Evolutionary conservation across 2,888 invertebrate genomes (phyloP), one percentile per base, ranked within the genome.

Genomic region (Drosophila incognita): DNA sequence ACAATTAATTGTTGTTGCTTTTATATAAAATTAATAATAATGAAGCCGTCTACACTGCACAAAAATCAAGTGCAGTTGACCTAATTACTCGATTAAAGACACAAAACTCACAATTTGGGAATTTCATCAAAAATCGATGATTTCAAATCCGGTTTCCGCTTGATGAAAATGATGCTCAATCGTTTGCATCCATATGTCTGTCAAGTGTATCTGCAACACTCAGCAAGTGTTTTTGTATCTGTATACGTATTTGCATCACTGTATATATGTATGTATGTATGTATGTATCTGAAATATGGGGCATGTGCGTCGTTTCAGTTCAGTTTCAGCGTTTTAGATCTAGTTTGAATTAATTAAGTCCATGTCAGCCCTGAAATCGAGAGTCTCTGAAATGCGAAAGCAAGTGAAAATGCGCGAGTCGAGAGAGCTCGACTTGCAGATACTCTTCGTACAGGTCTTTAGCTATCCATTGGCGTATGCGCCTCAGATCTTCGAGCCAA

Each of bases 1-100:
- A 79, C 81, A 91, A 91, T 90, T 91, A 91, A 87, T 90, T 91
- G 82, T 90, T 91, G 90, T 91, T 91, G 87, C 92, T 91, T 91
- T 89, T 91, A 92, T 92, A 91, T 91, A 86, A 89, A 89, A 90
- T 87, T 89, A 88, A 87, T 90, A 88, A 86, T 88, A 77, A 81
- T 81, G 73, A 57, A 63, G 57, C 63, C 6, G n/a, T 27, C n/a
- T 57, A 57, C 57, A 57, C 57, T 57, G 57, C n/a, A 57, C 40
- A 27, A 18, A 21, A 48, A n/a, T 15, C 21, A 15, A 18, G 27
- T 49, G 27, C 49, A 7, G 24, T 24, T 46, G 46, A 24, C 21
- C 15, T 1, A 46, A 46, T 46, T 46, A 46, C 24, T 15, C 21
- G 4, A 24, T 24, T 29, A 24, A 24, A 15, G 21, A 46, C 15